Percentiles rank a stretch among this genome's conserved stretches.
Conservation (phyloP, 2,113 vertebrate genomes). For the Hipposideros armiger region DNA sequence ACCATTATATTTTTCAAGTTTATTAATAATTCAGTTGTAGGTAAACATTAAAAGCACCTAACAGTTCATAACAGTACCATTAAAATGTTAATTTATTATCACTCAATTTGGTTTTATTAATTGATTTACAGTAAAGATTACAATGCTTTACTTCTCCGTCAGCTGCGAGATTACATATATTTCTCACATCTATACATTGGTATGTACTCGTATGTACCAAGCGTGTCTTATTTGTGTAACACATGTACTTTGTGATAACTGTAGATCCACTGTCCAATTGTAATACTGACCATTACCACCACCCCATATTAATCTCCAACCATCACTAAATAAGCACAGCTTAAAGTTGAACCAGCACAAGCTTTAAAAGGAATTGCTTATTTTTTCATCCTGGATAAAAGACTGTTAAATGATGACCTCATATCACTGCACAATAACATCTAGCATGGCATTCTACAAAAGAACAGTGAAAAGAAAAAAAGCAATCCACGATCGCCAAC, state of each 20-base stretch:
- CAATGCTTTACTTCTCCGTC: not conserved
- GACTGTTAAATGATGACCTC: not conserved
- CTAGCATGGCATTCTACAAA: not conserved
- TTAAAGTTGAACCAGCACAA: not conserved
- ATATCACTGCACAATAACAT: not conserved
- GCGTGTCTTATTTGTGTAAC: not conserved
- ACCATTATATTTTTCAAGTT: not conserved
- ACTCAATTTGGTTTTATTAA: not conserved
- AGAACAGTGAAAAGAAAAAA: not conserved
- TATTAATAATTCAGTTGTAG: not conserved
- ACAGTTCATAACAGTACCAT: not conserved
- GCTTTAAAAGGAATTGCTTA: not conserved
- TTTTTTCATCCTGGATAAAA: not conserved
- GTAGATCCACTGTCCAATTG: not conserved
- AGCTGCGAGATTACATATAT: not conserved
- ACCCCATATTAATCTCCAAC: not conserved
- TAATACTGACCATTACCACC: not conserved
- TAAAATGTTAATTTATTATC: not conserved
- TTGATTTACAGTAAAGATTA: not conserved
- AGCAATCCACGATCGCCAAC: not conserved
- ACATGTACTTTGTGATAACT: not conserved
- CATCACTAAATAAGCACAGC: not conserved
- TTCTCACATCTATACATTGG: not conserved
- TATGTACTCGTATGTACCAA: not conserved
- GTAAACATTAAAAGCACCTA: conserved; percentile 31